Conservation (phyloP, 2,888 invertebrate species). For the Vanessa cardui region DNA sequence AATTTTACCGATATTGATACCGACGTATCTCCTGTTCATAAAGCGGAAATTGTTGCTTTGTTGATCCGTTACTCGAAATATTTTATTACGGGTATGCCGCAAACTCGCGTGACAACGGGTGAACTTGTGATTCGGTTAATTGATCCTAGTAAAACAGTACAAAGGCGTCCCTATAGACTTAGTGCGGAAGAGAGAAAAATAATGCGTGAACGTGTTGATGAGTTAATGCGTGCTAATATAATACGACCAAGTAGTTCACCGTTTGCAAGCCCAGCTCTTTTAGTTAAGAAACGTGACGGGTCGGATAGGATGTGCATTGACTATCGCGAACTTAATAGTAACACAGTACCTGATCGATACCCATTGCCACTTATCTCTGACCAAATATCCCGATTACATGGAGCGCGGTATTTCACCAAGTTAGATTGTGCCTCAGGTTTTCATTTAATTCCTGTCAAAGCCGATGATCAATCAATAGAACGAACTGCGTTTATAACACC, state of each 20-base stretch:
- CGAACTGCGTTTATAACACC: background rate
- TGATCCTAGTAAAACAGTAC: too few relatives aligned
- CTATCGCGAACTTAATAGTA: constrained; percentile 36
- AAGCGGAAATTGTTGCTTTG: too few relatives aligned
- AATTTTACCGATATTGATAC: too few relatives aligned
- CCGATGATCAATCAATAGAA: too few relatives aligned
- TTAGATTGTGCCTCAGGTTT: background rate
- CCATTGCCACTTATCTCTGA: constrained; percentile 33
- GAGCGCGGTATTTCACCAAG: background rate
- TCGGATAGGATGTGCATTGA: constrained; percentile 35
- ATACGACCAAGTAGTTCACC: constrained; percentile 27
- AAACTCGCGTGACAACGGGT: too few relatives aligned
- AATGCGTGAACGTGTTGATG: too few relatives aligned
- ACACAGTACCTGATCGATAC: constrained; percentile 33
- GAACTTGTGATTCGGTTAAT: too few relatives aligned
- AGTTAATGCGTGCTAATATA: background rate
- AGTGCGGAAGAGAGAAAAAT: too few relatives aligned
- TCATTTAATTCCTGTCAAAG: constrained; percentile 11
- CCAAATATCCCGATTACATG: constrained; percentile 2
- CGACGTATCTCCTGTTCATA: too few relatives aligned
- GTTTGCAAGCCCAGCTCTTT: constrained; percentile 31
- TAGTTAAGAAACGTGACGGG: constrained; percentile 31
- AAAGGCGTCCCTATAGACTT: too few relatives aligned
- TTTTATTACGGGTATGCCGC: too few relatives aligned
- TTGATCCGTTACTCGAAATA: too few relatives aligned